Base-by-base conservation (phyloP, 37 sponge, comb jelly and placozoan species). In the Halisarca cf. caerulea region DNA sequence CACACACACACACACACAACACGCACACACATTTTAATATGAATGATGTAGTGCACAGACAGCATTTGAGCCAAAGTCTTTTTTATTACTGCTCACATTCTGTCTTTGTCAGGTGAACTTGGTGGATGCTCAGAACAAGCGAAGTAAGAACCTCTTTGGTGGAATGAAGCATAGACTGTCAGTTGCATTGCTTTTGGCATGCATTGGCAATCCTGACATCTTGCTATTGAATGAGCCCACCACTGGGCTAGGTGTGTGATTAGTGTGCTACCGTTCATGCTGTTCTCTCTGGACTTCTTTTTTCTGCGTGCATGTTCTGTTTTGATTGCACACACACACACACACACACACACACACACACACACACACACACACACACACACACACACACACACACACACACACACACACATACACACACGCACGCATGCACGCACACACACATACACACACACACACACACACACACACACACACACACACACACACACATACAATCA, bases 151-250 rank as follows among this genome's bases (percentile, higher is more conserved):
- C 14, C 90, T 92, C 8, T 87, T 84, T 72, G 93, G 93, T 30
- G 90, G 94, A 4, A 90, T 93, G 94, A 80, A 83, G 59, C 34
- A 90, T 35, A 71, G 94, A 14, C 90, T 93, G 32, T 93, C 94
- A 33, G 88, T 93, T 64, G 94, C 94, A 74, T 88, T 93, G n/a
- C n/a, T n/a, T n/a, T n/a, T n/a, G 90, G 88, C 94, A 15, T 59
- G 53, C 35, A 88, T 93, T 38, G 88, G 90, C 8, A 87, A 85
- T 28, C 94, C 94, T 1, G 90, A 89, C 83, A 93, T 93, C n/a
- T 70, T 93, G 39, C 89, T 93, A 20, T 34, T 78, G 62, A 85
- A 91, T 86, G 92, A 92, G 74, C 92, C 92, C 0, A 92, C 92
- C 20, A 88, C 89, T 3, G 92, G 89, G 9, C 83, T 92, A 2